Conservation (phyloP, 2,797 vertebrate genomes). For the Esox masquinongy region DNA sequence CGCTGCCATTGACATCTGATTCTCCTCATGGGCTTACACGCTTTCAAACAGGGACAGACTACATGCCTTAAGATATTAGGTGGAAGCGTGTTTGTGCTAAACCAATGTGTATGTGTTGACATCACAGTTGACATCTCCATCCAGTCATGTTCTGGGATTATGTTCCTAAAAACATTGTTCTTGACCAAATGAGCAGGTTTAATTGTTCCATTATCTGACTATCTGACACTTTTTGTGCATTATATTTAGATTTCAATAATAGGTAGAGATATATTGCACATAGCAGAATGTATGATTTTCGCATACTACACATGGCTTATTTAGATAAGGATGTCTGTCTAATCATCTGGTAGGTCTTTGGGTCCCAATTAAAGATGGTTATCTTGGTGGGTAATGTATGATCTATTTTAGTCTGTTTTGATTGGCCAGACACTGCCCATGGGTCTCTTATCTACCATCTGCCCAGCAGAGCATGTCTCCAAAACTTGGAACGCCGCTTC, state of each 20-base stretch:
- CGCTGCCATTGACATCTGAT: background rate
- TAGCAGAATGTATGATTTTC: background rate
- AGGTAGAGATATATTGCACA: background rate
- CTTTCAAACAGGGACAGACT: background rate
- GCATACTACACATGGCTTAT: background rate
- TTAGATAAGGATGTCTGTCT: background rate
- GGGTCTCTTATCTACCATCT: background rate
- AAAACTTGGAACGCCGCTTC: background rate
- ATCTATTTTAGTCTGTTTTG: background rate
- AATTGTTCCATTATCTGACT: background rate
- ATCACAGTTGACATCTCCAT: background rate
- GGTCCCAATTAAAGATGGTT: conserved; percentile 2
- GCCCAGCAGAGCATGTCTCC: background rate
- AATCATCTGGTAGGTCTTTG: background rate
- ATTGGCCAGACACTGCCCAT: background rate
- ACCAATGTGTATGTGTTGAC: background rate
- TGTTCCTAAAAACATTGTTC: background rate
- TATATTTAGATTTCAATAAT: background rate
- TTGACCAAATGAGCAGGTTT: background rate
- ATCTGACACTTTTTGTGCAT: background rate
- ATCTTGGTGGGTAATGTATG: background rate
- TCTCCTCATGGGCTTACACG: background rate
- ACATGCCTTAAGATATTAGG: background rate
- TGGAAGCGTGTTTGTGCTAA: conserved; percentile 7
- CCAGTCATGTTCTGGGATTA: background rate